Percentiles rank a stretch among this genome's conserved stretches.
phyloP scores from a whole-genome alignment of 2,113 vertebrate genomes.

The Otis tarda region DNA sequence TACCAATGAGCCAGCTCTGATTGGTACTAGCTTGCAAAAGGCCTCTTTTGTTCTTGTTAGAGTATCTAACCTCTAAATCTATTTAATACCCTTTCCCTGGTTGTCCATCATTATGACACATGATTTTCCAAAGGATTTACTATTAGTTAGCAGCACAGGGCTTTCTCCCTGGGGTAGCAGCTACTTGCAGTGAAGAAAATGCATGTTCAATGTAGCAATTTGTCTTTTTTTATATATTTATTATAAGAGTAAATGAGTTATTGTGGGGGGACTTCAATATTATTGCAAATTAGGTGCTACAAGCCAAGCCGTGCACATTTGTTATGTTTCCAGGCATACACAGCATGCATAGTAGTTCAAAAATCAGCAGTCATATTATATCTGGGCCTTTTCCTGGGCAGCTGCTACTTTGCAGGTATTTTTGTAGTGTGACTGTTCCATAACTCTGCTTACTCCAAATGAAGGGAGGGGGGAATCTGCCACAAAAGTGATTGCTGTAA shows the following conservation, averaged over 20 bases:
- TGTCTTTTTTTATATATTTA: slow-evolving; percentile 90
- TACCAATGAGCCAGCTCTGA: slow-evolving; percentile 54
- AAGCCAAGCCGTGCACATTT: slow-evolving; percentile 76
- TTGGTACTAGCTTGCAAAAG: slow-evolving; percentile 76
- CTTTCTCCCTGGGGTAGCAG: slow-evolving; percentile 81
- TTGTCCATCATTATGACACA: slow-evolving; percentile 87
- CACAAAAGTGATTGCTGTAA: slow-evolving; percentile 59
- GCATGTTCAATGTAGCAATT: slow-evolving; percentile 86
- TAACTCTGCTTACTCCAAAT: slow-evolving; percentile 42
- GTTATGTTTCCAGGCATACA: slow-evolving; percentile 78
- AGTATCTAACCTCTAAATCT: slow-evolving; percentile 86
- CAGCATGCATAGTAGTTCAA: slow-evolving; percentile 72
- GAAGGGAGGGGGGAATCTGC: slow-evolving; percentile 15
- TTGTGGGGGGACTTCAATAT: slow-evolving; percentile 83
- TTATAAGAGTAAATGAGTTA: slow-evolving; percentile 88
- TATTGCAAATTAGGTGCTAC: slow-evolving; percentile 84
- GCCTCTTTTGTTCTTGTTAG: slow-evolving; percentile 82
- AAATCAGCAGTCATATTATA: slow-evolving; percentile 67
- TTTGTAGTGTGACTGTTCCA: slow-evolving; percentile 5
- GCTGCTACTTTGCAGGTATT: slow-evolving; percentile 40
- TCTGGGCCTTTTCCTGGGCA: slow-evolving; percentile 51
- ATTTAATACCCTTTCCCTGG: slow-evolving; percentile 82
- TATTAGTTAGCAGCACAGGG: slow-evolving; percentile 82
- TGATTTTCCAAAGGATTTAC: slow-evolving; percentile 86
- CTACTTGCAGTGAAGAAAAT: slow-evolving; percentile 85